Conservation (phyloP, 2,888 invertebrate genomes). For the Sclerodermus sp. region DNA sequence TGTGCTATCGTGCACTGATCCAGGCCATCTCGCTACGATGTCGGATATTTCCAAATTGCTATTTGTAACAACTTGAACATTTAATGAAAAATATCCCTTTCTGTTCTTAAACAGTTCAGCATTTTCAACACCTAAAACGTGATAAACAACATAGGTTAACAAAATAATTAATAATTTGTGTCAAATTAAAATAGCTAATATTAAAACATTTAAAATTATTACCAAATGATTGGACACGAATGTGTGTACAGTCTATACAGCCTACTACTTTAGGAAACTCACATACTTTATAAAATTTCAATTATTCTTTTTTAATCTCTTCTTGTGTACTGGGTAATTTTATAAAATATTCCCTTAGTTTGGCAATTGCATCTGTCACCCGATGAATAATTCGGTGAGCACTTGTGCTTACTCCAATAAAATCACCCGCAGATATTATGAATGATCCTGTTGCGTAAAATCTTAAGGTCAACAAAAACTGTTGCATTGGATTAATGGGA, state of each 20-base stretch:
- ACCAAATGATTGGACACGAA: conserved; percentile 9
- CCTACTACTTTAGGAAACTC: too few species aligned
- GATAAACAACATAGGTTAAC: neutral
- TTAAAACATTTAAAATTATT: conserved; percentile 1
- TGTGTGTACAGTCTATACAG: too few species aligned
- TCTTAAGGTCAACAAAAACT: conserved; percentile 1
- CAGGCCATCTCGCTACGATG: conserved; percentile 5
- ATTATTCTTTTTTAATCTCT: neutral
- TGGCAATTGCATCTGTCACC: conserved; percentile 2
- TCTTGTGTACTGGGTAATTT: neutral
- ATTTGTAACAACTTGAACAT: conserved; percentile 5
- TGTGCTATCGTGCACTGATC: conserved; percentile 4
- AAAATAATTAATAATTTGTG: too few species aligned
- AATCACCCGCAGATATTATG: conserved; percentile 1
- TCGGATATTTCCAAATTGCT: conserved; percentile 3
- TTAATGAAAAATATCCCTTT: conserved; percentile 4
- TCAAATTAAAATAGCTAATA: neutral
- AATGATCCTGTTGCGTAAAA: too few species aligned
- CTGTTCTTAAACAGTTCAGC: conserved; percentile 6
- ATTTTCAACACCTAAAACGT: conserved; percentile 4
- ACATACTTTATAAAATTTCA: too few species aligned
- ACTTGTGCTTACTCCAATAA: conserved; percentile 3
- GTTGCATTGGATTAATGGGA: conserved; percentile 1
- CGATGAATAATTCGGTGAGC: conserved; percentile 2
- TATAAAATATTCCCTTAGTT: neutral